Percentiles rank a stretch among this genome's conserved stretches.
These are phyloP conservation scores for Blera fallax DNA, from an alignment of 2,888 invertebrate genomes.

Conservation along the genomic window DNA sequence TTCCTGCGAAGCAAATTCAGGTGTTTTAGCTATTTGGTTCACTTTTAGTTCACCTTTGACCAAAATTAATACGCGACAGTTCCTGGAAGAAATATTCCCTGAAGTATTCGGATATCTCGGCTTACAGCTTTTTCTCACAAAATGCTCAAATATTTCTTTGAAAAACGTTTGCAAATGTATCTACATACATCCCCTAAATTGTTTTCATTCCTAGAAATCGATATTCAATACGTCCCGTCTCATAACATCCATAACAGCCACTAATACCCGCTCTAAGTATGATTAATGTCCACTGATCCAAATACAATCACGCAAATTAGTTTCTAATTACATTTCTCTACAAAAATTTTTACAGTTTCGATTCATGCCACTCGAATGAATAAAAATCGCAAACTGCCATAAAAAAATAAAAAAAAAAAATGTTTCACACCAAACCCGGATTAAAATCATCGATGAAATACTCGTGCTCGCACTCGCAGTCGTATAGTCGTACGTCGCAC, in stretches of 20 bases:
- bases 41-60: too few species aligned
- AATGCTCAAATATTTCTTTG: too few species aligned
- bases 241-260: neutral
- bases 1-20: too few species aligned
- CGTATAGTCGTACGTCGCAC: neutral
- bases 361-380: neutral
- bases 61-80: too few species aligned
- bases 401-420: neutral
- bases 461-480: neutral
- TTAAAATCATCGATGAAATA: slow-evolving; percentile 16
- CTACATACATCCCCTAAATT: neutral
- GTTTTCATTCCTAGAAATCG: neutral
- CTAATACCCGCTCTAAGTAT: slow-evolving; percentile 17
- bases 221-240: neutral
- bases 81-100: too few species aligned
- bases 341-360: slow-evolving; percentile 5
- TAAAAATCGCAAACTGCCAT: neutral
- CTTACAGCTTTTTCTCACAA: too few species aligned
- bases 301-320: slow-evolving; percentile 30
- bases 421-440: slow-evolving; percentile 40
- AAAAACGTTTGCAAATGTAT: too few species aligned
- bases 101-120: too few species aligned
- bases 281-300: slow-evolving; percentile 23
- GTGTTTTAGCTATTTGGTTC: too few species aligned
- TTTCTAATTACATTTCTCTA: slow-evolving; percentile 54